Conservation (phyloP, 1,140 invertebrate species). For the Dendroctonus valens region DNA sequence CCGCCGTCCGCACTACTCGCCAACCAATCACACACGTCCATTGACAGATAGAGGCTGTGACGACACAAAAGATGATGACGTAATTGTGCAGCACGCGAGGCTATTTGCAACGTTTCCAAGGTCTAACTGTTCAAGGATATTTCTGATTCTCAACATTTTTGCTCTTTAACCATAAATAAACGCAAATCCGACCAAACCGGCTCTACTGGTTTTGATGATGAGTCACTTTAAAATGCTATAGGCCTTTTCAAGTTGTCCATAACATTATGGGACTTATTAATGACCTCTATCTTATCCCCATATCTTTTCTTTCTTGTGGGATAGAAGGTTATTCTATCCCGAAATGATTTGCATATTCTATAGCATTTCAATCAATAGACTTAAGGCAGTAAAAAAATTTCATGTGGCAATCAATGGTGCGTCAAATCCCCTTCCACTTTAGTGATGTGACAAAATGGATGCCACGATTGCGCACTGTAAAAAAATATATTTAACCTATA, state of each 20-base stretch:
- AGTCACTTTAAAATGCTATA: slow-evolving; percentile 19
- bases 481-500: not conserved
- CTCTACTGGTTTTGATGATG: slow-evolving; percentile 13
- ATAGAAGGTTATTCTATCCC: not conserved
- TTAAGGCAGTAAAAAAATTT: slow-evolving; percentile 11
- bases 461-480: slow-evolving; percentile 27
- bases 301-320: not conserved
- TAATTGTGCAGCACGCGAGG: slow-evolving; percentile 35
- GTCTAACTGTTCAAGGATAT: slow-evolving; percentile 57
- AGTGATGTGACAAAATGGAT: slow-evolving; percentile 32
- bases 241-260: not conserved
- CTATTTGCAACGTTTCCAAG: slow-evolving; percentile 45
- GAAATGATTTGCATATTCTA: not conserved
- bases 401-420: not conserved
- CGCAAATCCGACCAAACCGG: slow-evolving; percentile 10
- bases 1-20: slow-evolving; percentile 35
- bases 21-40: slow-evolving; percentile 40
- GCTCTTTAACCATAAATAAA: slow-evolving; percentile 7
- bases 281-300: not conserved
- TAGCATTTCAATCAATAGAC: slow-evolving; percentile 13
- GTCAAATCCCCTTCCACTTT: not conserved
- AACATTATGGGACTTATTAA: not conserved
- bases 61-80: slow-evolving; percentile 44
- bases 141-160: slow-evolving; percentile 21
- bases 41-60: slow-evolving; percentile 38